Percentiles rank a stretch among this genome's conserved stretches.
phyloP scores from a whole-genome alignment of 2,797 vertebrate genomes.

The Smutsia temminckii region DNA sequence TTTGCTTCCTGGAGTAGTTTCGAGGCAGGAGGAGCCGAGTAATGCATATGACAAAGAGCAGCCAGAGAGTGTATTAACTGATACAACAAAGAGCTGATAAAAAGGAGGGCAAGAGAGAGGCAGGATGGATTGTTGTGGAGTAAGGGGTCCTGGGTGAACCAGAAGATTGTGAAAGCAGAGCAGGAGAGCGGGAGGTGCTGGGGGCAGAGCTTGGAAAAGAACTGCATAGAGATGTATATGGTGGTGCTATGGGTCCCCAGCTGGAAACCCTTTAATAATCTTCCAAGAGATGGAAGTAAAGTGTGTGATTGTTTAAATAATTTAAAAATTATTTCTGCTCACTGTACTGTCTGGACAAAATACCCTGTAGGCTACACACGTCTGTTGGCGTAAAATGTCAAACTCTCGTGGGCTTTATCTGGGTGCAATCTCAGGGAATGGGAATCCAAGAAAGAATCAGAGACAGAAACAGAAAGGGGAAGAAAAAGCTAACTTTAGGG shows the following conservation, averaged over 20 bases:
- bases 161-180: neutral
- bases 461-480: neutral
- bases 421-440: neutral
- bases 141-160: neutral
- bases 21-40: neutral
- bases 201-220: neutral
- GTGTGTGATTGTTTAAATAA: neutral
- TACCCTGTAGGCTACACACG: fast-evolving
- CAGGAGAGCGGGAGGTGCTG: too few species aligned
- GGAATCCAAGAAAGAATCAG: neutral
- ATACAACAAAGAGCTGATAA: neutral
- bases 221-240: neutral
- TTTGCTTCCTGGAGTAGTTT: neutral
- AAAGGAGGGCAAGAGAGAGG: neutral
- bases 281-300: neutral
- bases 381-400: neutral
- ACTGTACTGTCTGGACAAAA: neutral
- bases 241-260: too few species aligned
- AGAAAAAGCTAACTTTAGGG: neutral
- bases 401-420: neutral
- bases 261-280: neutral
- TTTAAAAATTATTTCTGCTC: neutral
- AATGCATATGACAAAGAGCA: neutral
- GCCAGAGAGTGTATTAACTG: neutral
- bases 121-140: neutral